Conservation (phyloP, 1,140 invertebrate genomes). For the Drosophila quadrilineata region DNA sequence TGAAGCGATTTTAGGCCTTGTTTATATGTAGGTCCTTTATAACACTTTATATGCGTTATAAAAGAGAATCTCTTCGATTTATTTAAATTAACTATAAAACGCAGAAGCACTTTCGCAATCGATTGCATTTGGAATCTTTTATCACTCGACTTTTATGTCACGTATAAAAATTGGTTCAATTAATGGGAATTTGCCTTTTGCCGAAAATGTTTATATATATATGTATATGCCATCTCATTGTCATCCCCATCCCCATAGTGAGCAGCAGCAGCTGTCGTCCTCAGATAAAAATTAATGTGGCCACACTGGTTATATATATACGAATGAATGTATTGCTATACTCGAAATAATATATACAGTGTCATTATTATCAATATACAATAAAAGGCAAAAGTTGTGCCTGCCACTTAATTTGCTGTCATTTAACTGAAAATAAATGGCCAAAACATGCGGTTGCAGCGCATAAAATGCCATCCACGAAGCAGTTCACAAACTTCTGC, state of each 20-base stretch:
- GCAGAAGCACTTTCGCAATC: no score
- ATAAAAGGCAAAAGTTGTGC: constrained; percentile 55
- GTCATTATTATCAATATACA: constrained; percentile 71
- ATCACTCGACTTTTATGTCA: no score
- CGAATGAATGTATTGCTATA: no score
- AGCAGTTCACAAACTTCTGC: background rate
- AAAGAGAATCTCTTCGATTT: no score
- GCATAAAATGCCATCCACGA: constrained; percentile 39
- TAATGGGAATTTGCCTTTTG: background rate
- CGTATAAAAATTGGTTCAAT: no score
- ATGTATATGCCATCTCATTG: background rate
- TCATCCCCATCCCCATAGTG: constrained; percentile 28
- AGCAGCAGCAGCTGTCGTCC: constrained; percentile 42
- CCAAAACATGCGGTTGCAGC: constrained; percentile 50
- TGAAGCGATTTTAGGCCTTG: background rate
- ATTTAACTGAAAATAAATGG: constrained; percentile 70
- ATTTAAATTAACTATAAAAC: no score
- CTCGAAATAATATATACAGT: no score
- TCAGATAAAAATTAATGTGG: constrained; percentile 69
- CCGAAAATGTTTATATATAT: background rate
- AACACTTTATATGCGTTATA: no score
- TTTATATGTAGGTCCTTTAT: no score
- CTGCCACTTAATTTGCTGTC: constrained; percentile 67
- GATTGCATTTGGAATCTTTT: no score
- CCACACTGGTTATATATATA: constrained; percentile 44